Evolutionary conservation across 2,113 vertebrate species (phyloP).

Genomic region (Nycticorax nycticorax): DNA sequence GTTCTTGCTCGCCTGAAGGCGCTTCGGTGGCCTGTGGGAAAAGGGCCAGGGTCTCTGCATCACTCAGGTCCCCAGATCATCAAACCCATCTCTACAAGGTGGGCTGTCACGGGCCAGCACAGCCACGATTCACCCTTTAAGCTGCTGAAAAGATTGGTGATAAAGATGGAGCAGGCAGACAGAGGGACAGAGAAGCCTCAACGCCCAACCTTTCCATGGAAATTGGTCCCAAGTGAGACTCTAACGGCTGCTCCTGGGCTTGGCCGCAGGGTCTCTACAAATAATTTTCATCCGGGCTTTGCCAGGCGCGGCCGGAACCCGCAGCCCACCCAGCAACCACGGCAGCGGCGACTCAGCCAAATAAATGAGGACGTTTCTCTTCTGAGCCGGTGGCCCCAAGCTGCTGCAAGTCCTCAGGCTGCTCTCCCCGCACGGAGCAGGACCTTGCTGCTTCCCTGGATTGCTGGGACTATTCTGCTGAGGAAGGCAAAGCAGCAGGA

Average conservation of each 20-base stretch:
- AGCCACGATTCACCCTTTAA: not conserved
- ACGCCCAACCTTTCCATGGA: not conserved
- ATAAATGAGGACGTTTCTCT: not conserved
- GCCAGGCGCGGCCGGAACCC: not conserved
- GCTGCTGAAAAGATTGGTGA: not conserved
- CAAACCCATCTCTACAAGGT: not conserved
- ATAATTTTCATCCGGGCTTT: not conserved
- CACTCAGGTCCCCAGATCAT: not conserved
- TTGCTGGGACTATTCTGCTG: not conserved
- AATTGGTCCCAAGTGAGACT: not conserved
- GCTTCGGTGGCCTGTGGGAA: not conserved
- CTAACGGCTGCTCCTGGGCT: not conserved
- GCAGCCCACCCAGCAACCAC: not conserved
- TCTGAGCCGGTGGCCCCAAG: not conserved
- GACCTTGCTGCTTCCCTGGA: not conserved
- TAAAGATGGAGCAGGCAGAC: not conserved
- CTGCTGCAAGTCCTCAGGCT: not conserved
- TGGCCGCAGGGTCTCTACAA: not conserved
- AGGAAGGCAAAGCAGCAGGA: not conserved
- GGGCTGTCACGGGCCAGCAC: not conserved
- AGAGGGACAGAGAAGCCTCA: not conserved
- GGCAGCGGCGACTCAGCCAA: not conserved
- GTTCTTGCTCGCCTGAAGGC: not conserved
- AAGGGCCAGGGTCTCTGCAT: not conserved
- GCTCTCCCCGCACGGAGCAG: not conserved